Percentiles rank a stretch among this genome's conserved stretches.
Evolutionary conservation across 2,888 invertebrate species (phyloP).

Genomic region (Yponomeuta malinellus): DNA sequence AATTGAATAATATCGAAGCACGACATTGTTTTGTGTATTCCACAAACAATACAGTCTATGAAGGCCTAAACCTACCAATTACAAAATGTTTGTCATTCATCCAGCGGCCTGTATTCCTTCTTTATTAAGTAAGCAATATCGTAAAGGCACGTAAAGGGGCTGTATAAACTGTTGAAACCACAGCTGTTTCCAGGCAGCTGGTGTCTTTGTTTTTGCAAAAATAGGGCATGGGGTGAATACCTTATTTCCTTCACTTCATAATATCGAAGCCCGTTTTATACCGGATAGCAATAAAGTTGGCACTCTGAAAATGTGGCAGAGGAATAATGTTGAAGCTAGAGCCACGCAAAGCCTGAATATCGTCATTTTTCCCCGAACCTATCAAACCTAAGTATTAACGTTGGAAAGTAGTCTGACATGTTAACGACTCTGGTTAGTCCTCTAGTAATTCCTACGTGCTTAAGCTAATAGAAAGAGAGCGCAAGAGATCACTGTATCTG

Average conservation of each 20-base stretch:
- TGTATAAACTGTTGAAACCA: slow-evolving; percentile 8
- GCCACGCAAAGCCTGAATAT: not conserved
- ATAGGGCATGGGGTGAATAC: slow-evolving; percentile 4
- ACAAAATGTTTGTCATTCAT: not conserved
- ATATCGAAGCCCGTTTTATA: not conserved
- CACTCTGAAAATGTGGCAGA: not conserved
- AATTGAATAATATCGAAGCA: no score
- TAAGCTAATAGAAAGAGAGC: no score
- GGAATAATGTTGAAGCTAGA: not conserved
- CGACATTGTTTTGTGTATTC: not conserved
- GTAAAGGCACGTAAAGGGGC: slow-evolving; percentile 4
- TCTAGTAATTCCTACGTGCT: no score
- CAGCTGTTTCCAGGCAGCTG: slow-evolving; percentile 11
- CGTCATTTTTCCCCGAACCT: not conserved
- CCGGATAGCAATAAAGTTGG: not conserved
- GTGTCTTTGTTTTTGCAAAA: slow-evolving; percentile 8
- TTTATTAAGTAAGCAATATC: slow-evolving; percentile 10
- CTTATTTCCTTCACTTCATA: not conserved
- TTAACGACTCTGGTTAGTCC: no score
- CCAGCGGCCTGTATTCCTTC: not conserved
- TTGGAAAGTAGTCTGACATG: no score
- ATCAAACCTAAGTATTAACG: no score
- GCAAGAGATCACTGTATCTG: no score
- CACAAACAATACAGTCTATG: not conserved
- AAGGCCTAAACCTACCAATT: not conserved